Evolutionary conservation across 1,140 invertebrate species (phyloP).

Genomic region (Schlechtendalia chinensis): DNA sequence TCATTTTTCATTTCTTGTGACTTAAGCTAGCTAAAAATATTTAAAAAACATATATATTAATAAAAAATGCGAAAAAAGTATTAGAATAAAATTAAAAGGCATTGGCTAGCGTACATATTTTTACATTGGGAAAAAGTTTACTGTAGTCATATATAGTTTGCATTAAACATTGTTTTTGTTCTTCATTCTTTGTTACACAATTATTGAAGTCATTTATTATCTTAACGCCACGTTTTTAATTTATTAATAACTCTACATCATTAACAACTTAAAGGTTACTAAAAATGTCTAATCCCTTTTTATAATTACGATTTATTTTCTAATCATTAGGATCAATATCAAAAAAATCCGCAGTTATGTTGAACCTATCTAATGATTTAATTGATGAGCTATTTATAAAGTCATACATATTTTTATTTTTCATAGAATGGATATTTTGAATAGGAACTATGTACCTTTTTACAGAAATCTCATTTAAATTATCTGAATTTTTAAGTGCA

Average conservation of each 20-base stretch:
- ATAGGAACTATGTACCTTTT: no score
- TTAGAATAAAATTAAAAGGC: no score
- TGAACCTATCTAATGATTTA: constrained; percentile 1
- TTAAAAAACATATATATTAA: no score
- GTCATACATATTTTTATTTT: no score
- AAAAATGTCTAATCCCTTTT: constrained; percentile 49
- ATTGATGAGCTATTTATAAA: no score
- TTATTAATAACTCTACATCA: no score
- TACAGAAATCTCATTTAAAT: no score
- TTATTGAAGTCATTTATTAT: constrained; percentile 47
- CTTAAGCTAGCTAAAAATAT: no score
- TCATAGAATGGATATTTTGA: constrained; percentile 2
- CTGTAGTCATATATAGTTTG: constrained; percentile 20
- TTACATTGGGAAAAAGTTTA: not conserved
- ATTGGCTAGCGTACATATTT: not conserved
- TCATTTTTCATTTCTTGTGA: no score
- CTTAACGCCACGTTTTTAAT: constrained; percentile 49
- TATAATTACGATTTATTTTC: constrained; percentile 10
- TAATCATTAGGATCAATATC: constrained; percentile 14
- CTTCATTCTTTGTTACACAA: constrained; percentile 46
- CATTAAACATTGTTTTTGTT: constrained; percentile 49
- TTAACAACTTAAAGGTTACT: constrained; percentile 48
- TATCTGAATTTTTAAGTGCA: no score
- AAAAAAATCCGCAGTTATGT: constrained; percentile 15
- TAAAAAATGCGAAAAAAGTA: no score